Percentiles rank a stretch among this genome's conserved stretches.
phyloP scores from a whole-genome alignment of 2,113 vertebrate species.

The Epinephelus moara region DNA sequence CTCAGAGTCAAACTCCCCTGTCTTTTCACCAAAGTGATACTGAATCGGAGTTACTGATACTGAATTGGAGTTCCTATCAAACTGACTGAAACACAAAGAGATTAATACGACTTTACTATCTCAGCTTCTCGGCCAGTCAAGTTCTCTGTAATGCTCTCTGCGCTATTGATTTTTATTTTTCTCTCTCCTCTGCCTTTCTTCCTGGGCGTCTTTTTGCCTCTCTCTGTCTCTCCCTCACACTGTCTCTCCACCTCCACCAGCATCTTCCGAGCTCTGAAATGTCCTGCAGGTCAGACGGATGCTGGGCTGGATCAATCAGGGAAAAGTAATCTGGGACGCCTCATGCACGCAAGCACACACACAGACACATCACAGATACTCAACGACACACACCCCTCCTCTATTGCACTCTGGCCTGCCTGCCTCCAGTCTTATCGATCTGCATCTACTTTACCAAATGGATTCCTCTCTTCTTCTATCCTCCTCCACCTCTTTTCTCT shows the following conservation, averaged over 20 bases:
- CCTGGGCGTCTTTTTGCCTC: slow-evolving; percentile 46
- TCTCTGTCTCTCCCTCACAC: slow-evolving; percentile 59
- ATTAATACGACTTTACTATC: slow-evolving; percentile 82
- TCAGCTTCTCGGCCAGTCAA: slow-evolving; percentile 74
- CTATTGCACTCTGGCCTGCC: slow-evolving; percentile 76
- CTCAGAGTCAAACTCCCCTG: slow-evolving; percentile 15
- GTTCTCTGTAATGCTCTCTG: slow-evolving; percentile 70
- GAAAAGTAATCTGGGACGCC: slow-evolving; percentile 83
- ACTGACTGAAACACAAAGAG: slow-evolving; percentile 73
- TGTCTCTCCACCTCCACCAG: slow-evolving; percentile 72
- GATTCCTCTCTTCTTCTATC: slow-evolving; percentile 80
- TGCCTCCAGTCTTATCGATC: slow-evolving; percentile 85
- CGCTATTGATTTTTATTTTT: slow-evolving; percentile 84
- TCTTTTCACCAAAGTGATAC: slow-evolving; percentile 42
- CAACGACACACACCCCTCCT: slow-evolving; percentile 26
- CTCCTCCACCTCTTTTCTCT: slow-evolving; percentile 68
- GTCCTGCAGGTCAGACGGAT: slow-evolving; percentile 83
- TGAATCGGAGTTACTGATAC: slow-evolving; percentile 48
- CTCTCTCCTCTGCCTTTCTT: slow-evolving; percentile 68
- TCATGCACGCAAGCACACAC: slow-evolving; percentile 52
- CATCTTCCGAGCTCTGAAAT: slow-evolving; percentile 70
- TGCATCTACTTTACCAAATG: slow-evolving; percentile 87
- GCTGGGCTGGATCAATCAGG: slow-evolving; percentile 83
- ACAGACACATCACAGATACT: slow-evolving; percentile 13
- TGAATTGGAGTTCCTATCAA: slow-evolving; percentile 71